Percentiles rank a stretch among this genome's conserved stretches.
phyloP scores from a whole-genome alignment of 2,797 vertebrate species.

The Bufotes viridis region DNA sequence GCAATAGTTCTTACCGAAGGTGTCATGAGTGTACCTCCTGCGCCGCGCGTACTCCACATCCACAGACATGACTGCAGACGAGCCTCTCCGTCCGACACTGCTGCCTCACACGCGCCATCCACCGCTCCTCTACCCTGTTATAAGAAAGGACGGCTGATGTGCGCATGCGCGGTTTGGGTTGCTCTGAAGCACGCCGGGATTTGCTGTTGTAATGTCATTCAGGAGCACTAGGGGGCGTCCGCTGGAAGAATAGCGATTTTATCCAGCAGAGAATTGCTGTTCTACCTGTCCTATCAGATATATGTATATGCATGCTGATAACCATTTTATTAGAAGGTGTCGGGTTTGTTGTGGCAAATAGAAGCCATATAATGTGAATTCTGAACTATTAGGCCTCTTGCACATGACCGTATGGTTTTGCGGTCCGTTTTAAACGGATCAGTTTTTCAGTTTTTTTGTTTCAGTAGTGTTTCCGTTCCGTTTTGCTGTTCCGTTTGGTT shows the following conservation, averaged over 20 bases:
- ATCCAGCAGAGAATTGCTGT: background rate
- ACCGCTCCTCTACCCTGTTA: background rate
- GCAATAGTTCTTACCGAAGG: conserved; percentile 56
- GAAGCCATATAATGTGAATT: too few species aligned
- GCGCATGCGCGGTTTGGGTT: conserved; percentile 16
- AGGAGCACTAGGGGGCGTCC: background rate
- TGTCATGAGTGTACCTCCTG: conserved; percentile 63
- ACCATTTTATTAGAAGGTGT: too few species aligned
- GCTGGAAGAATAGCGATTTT: too few species aligned
- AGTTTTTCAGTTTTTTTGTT: too few species aligned
- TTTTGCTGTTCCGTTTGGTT: too few species aligned
- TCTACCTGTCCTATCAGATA: background rate
- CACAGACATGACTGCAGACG: conserved; percentile 43
- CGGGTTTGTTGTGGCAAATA: too few species aligned
- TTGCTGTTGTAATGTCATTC: background rate
- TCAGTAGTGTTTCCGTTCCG: too few species aligned
- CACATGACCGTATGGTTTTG: too few species aligned
- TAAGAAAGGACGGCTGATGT: background rate
- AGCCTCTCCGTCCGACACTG: background rate
- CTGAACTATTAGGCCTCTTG: too few species aligned
- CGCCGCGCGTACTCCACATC: conserved; percentile 49
- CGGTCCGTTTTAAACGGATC: too few species aligned
- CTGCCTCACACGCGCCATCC: background rate
- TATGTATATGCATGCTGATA: too few species aligned
- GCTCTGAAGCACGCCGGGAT: background rate